Conservation (phyloP, 1,140 invertebrate genomes). For the Lutraria rhynchaena region DNA sequence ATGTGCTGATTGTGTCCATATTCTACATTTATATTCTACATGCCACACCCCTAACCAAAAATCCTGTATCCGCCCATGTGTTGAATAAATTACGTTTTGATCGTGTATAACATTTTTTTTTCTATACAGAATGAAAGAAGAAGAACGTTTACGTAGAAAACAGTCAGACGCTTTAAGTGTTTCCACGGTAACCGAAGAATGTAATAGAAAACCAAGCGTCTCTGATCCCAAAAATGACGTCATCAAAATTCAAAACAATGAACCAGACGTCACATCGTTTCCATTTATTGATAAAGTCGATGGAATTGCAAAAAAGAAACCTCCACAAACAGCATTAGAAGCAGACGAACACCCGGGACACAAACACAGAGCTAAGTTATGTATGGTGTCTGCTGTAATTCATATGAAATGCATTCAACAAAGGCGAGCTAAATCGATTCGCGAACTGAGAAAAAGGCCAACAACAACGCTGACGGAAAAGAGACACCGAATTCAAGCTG, state of each 20-base stretch:
- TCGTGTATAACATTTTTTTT: too few relatives aligned
- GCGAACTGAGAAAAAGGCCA: slow-evolving; percentile 20
- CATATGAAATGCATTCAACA: slow-evolving; percentile 24
- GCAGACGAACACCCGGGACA: not conserved
- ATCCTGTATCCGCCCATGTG: too few relatives aligned
- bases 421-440: slow-evolving; percentile 18
- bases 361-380: slow-evolving; percentile 29
- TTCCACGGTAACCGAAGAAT: not conserved
- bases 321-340: not conserved
- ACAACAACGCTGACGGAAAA: slow-evolving; percentile 31
- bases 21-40: too few relatives aligned
- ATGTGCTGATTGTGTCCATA: too few relatives aligned
- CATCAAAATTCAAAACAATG: not conserved
- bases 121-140: slow-evolving; percentile 29
- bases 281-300: slow-evolving; percentile 25
- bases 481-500: not conserved
- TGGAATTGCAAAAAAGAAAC: not conserved
- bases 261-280: slow-evolving; percentile 48
- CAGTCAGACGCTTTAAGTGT: not conserved
- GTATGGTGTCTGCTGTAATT: slow-evolving; percentile 37
- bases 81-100: too few relatives aligned
- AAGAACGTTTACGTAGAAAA: not conserved
- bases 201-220: not conserved
- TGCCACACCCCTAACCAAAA: too few relatives aligned
- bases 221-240: not conserved